These are phyloP conservation scores for Silurus glanis DNA, from an alignment of 2,113 vertebrate species.

Conservation along the genomic window DNA sequence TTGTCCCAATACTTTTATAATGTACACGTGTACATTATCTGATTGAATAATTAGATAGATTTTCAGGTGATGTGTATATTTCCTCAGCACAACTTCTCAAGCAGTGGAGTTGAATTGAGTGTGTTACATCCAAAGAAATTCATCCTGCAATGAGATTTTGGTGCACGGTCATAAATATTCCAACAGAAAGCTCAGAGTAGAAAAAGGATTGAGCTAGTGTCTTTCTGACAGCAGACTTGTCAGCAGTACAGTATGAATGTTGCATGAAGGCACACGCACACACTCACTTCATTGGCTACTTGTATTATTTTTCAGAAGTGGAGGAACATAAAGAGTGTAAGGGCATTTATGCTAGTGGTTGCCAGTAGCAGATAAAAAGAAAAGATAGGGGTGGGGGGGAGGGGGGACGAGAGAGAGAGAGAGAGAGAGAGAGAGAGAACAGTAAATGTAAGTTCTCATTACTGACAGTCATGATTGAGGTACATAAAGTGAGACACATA, in stretches of 20 bases:
- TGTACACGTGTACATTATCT: neutral
- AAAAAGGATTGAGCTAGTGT: neutral
- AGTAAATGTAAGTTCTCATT: conserved; percentile 7
- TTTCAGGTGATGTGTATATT: no score
- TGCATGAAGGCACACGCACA: conserved; percentile 20
- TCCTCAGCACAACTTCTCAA: neutral
- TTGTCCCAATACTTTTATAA: no score
- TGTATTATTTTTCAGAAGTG: conserved; percentile 9
- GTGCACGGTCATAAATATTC: conserved; percentile 13
- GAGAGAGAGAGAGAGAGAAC: neutral
- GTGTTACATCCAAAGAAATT: neutral
- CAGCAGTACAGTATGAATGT: conserved; percentile 13
- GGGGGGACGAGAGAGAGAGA: neutral
- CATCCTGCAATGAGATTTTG: neutral
- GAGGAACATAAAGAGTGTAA: neutral
- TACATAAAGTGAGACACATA: neutral
- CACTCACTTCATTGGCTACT: conserved; percentile 24
- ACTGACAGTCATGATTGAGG: conserved; percentile 7
- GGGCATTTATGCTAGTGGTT: neutral
- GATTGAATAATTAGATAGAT: no score
- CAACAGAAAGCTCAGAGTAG: conserved; percentile 3
- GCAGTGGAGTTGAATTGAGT: neutral
- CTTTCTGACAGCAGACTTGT: conserved; percentile 20
- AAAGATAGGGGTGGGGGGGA: neutral
- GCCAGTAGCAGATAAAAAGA: conserved; percentile 44